Conservation (phyloP, 2,113 vertebrate species). For the Colinus virginianus region DNA sequence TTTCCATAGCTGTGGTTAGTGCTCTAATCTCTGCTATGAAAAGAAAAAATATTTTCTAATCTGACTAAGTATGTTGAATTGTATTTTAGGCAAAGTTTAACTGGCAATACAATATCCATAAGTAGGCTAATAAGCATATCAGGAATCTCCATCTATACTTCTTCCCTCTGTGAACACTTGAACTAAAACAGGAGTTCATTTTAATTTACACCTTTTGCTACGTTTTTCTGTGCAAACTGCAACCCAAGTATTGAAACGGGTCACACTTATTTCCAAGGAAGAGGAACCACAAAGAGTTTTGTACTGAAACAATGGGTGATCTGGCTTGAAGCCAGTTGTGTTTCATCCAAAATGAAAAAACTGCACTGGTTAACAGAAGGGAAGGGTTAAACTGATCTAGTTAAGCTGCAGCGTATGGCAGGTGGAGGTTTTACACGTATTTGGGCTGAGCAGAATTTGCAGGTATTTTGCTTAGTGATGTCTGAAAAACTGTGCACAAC, state of each 20-base stretch:
- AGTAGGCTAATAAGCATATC: constrained; percentile 63
- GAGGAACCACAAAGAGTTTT: constrained; percentile 8
- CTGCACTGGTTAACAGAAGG: constrained; percentile 8
- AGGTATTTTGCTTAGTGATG: background rate
- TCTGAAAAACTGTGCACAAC: background rate
- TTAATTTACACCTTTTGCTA: constrained; percentile 36
- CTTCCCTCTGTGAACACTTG: constrained; percentile 27
- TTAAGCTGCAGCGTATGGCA: background rate
- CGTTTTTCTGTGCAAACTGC: constrained; percentile 2
- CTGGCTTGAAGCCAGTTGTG: background rate
- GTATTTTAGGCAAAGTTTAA: constrained; percentile 70
- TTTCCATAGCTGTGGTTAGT: constrained; percentile 64
- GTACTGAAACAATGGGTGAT: background rate
- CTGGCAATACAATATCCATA: constrained; percentile 59
- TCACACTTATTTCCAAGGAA: background rate
- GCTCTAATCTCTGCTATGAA: constrained; percentile 66
- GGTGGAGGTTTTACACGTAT: background rate
- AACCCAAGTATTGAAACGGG: background rate
- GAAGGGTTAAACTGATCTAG: background rate
- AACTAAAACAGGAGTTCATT: constrained; percentile 39
- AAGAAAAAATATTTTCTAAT: constrained; percentile 74
- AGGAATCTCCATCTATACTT: constrained; percentile 59
- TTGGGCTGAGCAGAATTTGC: constrained; percentile 1
- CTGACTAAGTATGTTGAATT: constrained; percentile 59
- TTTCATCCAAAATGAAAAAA: background rate